Percentiles rank a stretch among this genome's conserved stretches.
Conservation (phyloP, 2,797 vertebrate genomes). For the Helarctos malayanus region DNA sequence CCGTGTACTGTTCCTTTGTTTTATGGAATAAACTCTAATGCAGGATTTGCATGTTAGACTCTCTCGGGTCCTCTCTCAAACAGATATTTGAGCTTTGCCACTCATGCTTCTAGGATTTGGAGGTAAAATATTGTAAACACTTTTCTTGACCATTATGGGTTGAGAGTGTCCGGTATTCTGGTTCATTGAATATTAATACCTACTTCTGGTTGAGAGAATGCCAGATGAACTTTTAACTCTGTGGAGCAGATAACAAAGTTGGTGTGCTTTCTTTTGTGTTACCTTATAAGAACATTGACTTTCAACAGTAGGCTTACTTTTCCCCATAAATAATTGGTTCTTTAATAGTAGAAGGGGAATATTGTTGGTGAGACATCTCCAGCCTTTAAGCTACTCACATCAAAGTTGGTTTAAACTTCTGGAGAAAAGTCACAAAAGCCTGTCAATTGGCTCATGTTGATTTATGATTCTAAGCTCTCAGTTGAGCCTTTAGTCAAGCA, state of each 20-base stretch:
- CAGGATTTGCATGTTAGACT: neutral
- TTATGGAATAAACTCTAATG: neutral
- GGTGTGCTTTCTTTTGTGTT: slow-evolving; percentile 49
- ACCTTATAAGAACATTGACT: neutral
- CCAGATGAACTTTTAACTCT: slow-evolving; percentile 12
- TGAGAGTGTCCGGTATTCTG: neutral
- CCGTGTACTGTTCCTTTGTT: neutral
- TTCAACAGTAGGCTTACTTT: slow-evolving; percentile 1
- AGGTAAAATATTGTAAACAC: slow-evolving; percentile 53
- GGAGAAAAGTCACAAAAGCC: neutral
- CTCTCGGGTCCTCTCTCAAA: neutral
- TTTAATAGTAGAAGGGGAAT: neutral
- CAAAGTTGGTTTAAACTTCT: neutral
- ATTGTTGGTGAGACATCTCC: neutral
- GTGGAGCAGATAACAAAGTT: neutral
- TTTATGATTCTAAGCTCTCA: slow-evolving; percentile 27
- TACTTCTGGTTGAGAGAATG: slow-evolving; percentile 30
- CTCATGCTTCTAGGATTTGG: slow-evolving; percentile 39
- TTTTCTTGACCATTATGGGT: neutral
- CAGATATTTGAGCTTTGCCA: neutral
- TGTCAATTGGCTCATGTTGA: neutral
- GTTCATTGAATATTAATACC: neutral
- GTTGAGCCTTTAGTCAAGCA: neutral
- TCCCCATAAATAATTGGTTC: neutral
- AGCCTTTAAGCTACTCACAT: neutral